Evolutionary conservation across 2,888 invertebrate genomes (phyloP), one percentile per base, ranked within the genome.

Genomic region (Eudemis profundana): DNA sequence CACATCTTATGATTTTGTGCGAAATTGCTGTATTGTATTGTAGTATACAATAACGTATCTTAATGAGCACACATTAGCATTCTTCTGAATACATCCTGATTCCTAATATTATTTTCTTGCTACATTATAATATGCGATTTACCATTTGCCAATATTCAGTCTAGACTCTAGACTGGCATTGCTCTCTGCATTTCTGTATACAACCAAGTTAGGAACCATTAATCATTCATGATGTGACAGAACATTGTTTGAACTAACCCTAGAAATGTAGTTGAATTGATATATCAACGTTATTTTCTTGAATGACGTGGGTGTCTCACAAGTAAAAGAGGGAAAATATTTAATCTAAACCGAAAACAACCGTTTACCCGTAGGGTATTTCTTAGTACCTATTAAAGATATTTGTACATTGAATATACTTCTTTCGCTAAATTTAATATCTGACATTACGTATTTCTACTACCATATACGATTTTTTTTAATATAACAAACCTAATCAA

Each of bases 101-200:
- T 33, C 17, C 10, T 19, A 10, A 1, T 12, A 3, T 12, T 3
- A 29, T 29, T 29, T 7, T 27, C 27, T 14, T 49, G n/a, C 15
- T 15, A 29, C 0, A 33, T 33, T 10, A 15, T 49, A 5, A 10
- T 50, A 15, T 50, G 15, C 8, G 1, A 14, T 7, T 42, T 2
- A 42, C 29, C 10, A 29, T 2, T 50, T 17, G 15, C 29, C 33
- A 33, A 33, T 33, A 50, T 4, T 4, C 19, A 33, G 50, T 33
- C 33, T 33, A 50, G 50, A 33, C 50, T n/a, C n/a, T n/a, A n/a
- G n/a, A n/a, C 33, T 10, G 33, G 2, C 33, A 50, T 29, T 15
- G 10, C 29, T 14, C 27, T 29, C 4, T 17, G 17, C 29, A 33
- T 10, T 46, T 5, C 8, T 10, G 27, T 27, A 27, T 27, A 50